Evolutionary conservation across 2,797 vertebrate species (phyloP).

Genomic region (Cheracebus regulus): DNA sequence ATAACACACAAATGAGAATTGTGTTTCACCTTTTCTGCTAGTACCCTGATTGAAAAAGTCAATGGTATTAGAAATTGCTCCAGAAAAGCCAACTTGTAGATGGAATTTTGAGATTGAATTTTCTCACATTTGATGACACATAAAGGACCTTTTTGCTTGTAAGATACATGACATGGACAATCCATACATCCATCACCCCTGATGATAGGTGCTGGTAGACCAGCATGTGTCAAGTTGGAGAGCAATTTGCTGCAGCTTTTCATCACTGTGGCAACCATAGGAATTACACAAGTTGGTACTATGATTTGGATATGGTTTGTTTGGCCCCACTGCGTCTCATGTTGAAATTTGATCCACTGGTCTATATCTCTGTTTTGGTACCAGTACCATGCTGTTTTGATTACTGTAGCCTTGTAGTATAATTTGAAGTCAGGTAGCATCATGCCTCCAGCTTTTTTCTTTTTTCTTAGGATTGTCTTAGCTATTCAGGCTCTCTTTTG

Average conservation of each 20-base stretch:
- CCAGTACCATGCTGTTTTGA: too few species aligned
- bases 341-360: not conserved
- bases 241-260: not conserved
- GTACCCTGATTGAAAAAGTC: not conserved
- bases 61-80: not conserved
- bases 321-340: not conserved
- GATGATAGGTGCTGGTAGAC: not conserved
- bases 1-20: not conserved
- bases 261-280: not conserved
- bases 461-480: too few species aligned
- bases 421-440: too few species aligned
- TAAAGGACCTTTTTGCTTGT: not conserved
- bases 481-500: too few species aligned
- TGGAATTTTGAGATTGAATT: not conserved
- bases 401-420: too few species aligned
- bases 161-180: not conserved
- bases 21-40: not conserved
- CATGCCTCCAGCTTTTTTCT: too few species aligned
- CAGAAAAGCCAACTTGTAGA: not conserved
- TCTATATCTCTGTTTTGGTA: too few species aligned
- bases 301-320: not conserved
- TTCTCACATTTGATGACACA: not conserved
- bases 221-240: not conserved
- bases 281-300: not conserved
- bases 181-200: not conserved